These are phyloP conservation scores for Leptosomus discolor DNA, from an alignment of 2,113 vertebrate species.

Conservation along the genomic window DNA sequence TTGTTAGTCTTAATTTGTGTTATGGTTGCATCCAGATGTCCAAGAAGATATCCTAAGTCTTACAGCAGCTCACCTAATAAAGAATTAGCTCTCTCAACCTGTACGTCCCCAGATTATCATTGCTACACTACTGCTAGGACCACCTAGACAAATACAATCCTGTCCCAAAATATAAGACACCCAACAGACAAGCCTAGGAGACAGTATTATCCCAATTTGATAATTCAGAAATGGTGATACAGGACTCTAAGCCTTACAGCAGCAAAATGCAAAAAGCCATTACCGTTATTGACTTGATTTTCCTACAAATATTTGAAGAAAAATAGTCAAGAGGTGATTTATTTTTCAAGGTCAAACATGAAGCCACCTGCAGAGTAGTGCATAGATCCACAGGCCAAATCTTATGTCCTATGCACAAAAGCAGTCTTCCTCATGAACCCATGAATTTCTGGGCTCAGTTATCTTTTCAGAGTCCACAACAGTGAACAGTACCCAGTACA, in stretches of 20 bases:
- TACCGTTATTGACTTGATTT: not conserved
- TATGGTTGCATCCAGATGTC: not conserved
- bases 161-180: not conserved
- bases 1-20: not conserved
- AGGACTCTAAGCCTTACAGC: not conserved
- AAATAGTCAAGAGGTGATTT: not conserved
- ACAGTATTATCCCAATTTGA: not conserved
- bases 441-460: not conserved
- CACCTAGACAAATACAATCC: not conserved
- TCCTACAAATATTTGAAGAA: not conserved
- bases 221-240: not conserved
- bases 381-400: not conserved
- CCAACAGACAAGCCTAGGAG: not conserved
- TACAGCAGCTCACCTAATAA: not conserved
- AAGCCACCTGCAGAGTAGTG: not conserved
- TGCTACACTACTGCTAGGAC: fast-evolving
- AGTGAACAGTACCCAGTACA: not conserved
- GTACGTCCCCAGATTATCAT: not conserved
- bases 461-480: not conserved
- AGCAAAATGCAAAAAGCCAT: not conserved
- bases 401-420: not conserved
- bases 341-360: not conserved
- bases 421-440: not conserved
- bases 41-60: not conserved
- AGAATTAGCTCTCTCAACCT: not conserved